Evolutionary conservation across 2,113 vertebrate species (phyloP), one percentile per base, ranked within the genome.

Genomic region (Bagarius yarrelli): DNA sequence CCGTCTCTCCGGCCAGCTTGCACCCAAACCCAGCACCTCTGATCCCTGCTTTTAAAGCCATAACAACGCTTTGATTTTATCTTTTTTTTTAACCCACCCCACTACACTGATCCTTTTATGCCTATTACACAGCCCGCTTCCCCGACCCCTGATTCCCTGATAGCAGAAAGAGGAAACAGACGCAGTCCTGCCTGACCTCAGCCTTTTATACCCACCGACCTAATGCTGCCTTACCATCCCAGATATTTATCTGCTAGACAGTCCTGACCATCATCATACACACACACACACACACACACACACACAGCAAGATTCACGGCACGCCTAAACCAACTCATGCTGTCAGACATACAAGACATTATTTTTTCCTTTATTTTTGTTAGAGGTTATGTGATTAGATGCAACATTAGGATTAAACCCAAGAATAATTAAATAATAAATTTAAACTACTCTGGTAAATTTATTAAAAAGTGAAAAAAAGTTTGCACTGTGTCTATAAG

Each of bases 41-140:
- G 88, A 92, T 93, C 89, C 87, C 83, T 66, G 89, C 87, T 87
- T 91, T 88, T 88, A 89, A 83, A 90, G 87, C 83, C 84, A 92
- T 92, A 91, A 91, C 85, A 88, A 80, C 84, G 82, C 85, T 89
- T 86, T 81, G 89, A 91, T 91, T 89, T 89, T 88, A 92, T 91
- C 90, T 90, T 91, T 71, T 73, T 72, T 90, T 90, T 89, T 89
- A 91, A 90, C 88, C 67, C 89, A 89, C 86, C 87, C 86, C 86
- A 87, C 89, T 88, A 91, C 91, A 90, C 88, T 89, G 90, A 91
- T 93, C 91, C 89, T 90, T 89, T 92, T 89, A 90, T 91, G 90
- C 90, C 86, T 89, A 89, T 90, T 88, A 90, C 91, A 92, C 87
- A 88, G 85, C 30, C 75, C 12, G 85, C 87, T 87, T 87, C 85